phyloP scores from a whole-genome alignment of 2,888 invertebrate genomes.

The Thymelicus sylvestris region DNA sequence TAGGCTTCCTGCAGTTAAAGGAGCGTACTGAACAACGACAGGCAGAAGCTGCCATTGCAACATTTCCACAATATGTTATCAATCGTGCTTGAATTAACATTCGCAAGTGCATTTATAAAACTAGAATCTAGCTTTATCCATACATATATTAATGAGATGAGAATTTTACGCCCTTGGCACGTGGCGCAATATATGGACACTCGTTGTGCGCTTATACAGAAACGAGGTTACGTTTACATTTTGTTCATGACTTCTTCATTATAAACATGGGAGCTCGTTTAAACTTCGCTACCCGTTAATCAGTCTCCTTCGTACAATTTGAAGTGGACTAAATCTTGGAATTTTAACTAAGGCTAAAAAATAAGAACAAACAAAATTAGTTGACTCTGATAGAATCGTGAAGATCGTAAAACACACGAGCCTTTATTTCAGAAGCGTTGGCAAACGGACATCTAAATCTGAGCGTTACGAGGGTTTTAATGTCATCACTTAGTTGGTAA shows the following conservation, averaged over 20 bases:
- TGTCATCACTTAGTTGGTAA: constrained; percentile 15
- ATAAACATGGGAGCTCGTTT: constrained; percentile 47
- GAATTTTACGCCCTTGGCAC: constrained; percentile 59
- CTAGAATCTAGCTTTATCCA: constrained; percentile 38
- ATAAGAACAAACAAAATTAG: not conserved
- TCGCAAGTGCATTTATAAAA: not conserved
- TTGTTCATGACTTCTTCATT: constrained; percentile 55
- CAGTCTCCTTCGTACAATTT: constrained; percentile 35
- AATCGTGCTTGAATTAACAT: not conserved
- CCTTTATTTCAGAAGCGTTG: not conserved
- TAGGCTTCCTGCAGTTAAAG: too few relatives aligned
- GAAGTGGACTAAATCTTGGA: constrained; percentile 10
- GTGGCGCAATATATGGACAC: constrained; percentile 55
- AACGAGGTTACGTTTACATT: constrained; percentile 65
- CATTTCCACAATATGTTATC: too few relatives aligned
- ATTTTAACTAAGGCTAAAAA: not conserved
- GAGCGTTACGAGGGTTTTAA: constrained; percentile 15
- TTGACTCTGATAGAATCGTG: not conserved
- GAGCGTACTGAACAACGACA: too few relatives aligned
- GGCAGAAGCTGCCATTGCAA: too few relatives aligned
- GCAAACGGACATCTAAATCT: constrained; percentile 5
- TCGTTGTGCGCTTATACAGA: constrained; percentile 59
- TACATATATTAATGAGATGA: constrained; percentile 51
- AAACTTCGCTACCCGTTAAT: constrained; percentile 43
- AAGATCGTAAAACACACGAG: not conserved